A percentile compares a stretch with the other conserved stretches of the same genome.
Evolutionary conservation across 2,113 vertebrate genomes (phyloP).

Genomic region (Cochlearius cochlearius): DNA sequence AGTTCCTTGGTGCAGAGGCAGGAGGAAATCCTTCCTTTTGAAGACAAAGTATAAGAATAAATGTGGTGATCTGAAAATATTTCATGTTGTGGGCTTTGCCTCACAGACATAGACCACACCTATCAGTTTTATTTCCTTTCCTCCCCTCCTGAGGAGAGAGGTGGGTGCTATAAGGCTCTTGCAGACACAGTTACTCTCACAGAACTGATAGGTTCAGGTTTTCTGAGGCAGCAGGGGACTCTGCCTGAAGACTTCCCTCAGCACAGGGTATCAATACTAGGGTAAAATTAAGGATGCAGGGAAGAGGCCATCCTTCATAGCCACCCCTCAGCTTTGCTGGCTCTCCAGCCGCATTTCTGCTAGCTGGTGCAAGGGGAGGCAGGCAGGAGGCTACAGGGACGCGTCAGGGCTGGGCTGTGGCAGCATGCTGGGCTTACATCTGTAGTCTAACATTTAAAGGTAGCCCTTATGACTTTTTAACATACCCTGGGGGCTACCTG

Average conservation of each 20-base stretch:
- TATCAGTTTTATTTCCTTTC: background rate
- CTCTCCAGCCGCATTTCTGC: background rate
- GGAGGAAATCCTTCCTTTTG: background rate
- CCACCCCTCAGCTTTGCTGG: background rate
- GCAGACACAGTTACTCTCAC: background rate
- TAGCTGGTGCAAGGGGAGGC: background rate
- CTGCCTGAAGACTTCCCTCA: background rate
- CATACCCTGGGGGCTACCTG: background rate
- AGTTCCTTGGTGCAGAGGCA: background rate
- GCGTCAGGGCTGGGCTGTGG: background rate
- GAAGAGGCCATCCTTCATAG: background rate
- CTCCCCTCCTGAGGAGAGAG: background rate
- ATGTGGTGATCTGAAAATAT: background rate
- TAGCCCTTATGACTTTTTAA: background rate
- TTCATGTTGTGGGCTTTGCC: background rate
- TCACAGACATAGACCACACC: background rate
- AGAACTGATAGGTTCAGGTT: background rate
- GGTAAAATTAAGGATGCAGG: background rate
- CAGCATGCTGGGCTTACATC: background rate
- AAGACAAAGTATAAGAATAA: background rate
- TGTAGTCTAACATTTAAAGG: background rate
- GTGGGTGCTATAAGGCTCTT: background rate
- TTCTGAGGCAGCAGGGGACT: background rate
- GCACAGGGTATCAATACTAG: background rate
- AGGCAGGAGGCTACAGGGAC: background rate